Evolutionary conservation across 2,888 invertebrate species (phyloP).

Genomic region (Erebia epiphron): DNA sequence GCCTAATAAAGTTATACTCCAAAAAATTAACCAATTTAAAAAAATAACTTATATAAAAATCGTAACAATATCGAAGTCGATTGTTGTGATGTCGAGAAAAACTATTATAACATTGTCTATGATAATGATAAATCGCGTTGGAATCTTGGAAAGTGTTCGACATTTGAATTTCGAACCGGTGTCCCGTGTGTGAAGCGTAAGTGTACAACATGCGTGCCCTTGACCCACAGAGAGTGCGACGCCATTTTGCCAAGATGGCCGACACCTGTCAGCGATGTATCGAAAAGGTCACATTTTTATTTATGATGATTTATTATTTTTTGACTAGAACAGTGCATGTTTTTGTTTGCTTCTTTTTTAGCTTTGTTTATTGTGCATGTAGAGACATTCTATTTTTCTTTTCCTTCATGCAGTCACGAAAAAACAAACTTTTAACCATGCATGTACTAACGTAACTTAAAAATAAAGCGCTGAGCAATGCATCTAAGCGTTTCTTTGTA

Average conservation of each 20-base stretch:
- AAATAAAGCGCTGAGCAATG: no score
- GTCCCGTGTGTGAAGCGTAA: background rate
- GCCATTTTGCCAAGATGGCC: constrained; percentile 62
- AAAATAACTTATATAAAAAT: no score
- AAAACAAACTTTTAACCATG: no score
- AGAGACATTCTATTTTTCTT: no score
- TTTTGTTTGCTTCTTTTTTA: background rate
- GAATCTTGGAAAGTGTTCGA: constrained; percentile 48
- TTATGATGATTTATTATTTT: constrained; percentile 37
- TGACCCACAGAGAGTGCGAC: constrained; percentile 62
- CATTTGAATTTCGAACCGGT: constrained; percentile 47
- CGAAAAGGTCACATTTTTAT: constrained; percentile 56
- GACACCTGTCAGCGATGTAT: constrained; percentile 60
- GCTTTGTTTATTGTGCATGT: background rate
- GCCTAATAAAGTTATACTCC: no score
- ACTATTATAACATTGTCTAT: constrained; percentile 25
- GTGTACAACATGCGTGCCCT: constrained; percentile 46
- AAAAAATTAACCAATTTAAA: no score
- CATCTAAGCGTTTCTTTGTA: no score
- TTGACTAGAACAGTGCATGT: constrained; percentile 25
- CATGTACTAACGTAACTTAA: no score
- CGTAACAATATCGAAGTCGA: no score
- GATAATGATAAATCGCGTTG: constrained; percentile 40
- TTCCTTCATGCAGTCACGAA: no score
- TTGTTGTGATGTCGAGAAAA: background rate